These are phyloP conservation scores for Apis laboriosa DNA, from an alignment of 1,140 invertebrate genomes.

Conservation along the genomic window DNA sequence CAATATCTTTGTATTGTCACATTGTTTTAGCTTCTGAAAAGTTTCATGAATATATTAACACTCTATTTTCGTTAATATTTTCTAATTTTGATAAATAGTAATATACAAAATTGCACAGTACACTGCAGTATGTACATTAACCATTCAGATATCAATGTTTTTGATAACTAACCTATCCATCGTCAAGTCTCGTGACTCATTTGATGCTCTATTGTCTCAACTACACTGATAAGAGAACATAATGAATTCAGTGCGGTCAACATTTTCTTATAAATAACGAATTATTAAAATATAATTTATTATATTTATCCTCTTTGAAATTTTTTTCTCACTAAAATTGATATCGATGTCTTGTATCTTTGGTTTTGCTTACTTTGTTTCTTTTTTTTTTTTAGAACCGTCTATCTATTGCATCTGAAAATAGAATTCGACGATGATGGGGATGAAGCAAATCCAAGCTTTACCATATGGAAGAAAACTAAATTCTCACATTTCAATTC, in stretches of 20 bases:
- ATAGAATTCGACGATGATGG: constrained; percentile 37
- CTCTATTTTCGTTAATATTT: too few relatives aligned
- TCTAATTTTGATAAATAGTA: too few relatives aligned
- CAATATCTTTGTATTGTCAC: too few relatives aligned
- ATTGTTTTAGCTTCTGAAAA: too few relatives aligned
- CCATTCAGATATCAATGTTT: neutral
- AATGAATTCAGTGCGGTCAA: neutral
- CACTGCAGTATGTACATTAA: neutral
- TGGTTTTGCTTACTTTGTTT: neutral
- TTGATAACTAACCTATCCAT: neutral
- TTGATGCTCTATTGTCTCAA: neutral
- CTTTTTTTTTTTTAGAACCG: too few relatives aligned
- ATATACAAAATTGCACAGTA: neutral
- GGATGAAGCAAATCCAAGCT: constrained; percentile 10
- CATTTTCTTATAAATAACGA: too few relatives aligned
- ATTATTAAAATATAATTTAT: neutral
- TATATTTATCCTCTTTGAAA: neutral
- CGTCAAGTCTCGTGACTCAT: neutral
- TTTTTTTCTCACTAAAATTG: neutral
- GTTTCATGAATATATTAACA: too few relatives aligned
- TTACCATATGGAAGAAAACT: neutral
- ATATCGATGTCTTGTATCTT: neutral
- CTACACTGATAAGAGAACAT: too few relatives aligned
- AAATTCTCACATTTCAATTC: constrained; percentile 13
- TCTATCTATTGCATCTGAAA: constrained; percentile 33